phyloP scores from a whole-genome alignment of 1,140 invertebrate species.

The Drosophila eugracilis region DNA sequence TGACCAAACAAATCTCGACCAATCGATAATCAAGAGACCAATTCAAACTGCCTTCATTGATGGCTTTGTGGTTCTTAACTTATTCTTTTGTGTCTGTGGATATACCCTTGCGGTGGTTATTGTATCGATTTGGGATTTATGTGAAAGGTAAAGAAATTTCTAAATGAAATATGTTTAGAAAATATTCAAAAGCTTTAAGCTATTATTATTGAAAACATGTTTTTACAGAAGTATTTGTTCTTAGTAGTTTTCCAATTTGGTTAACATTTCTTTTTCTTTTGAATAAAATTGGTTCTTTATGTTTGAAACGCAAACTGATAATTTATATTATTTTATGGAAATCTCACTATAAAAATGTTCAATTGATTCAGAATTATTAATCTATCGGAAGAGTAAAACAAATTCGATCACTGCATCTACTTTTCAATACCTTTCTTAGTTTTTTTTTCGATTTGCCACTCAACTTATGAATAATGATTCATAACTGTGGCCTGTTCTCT shows the following conservation, averaged over 20 bases:
- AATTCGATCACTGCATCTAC: not conserved
- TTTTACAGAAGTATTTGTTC: too few relatives aligned
- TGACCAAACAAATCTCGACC: conserved; percentile 59
- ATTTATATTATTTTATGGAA: too few relatives aligned
- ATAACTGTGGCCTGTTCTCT: conserved; percentile 49
- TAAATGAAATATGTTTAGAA: not conserved
- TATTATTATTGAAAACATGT: too few relatives aligned
- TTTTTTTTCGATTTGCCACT: conserved; percentile 35
- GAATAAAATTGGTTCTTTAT: too few relatives aligned
- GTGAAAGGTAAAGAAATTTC: not conserved
- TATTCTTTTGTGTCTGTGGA: conserved; percentile 8
- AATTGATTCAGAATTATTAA: too few relatives aligned
- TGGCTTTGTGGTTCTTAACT: conserved; percentile 30
- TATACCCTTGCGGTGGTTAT: not conserved
- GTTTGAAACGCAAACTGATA: too few relatives aligned
- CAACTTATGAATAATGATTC: conserved; percentile 73
- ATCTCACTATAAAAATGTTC: too few relatives aligned
- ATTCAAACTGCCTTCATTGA: conserved; percentile 57
- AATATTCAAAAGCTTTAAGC: too few relatives aligned
- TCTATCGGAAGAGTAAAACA: too few relatives aligned
- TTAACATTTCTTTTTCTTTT: too few relatives aligned
- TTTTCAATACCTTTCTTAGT: conserved; percentile 17
- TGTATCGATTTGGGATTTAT: not conserved
- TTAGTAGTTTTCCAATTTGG: too few relatives aligned
- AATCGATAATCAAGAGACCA: conserved; percentile 69